Conservation (phyloP, 2,113 vertebrate species). For the Regulus satrapa region DNA sequence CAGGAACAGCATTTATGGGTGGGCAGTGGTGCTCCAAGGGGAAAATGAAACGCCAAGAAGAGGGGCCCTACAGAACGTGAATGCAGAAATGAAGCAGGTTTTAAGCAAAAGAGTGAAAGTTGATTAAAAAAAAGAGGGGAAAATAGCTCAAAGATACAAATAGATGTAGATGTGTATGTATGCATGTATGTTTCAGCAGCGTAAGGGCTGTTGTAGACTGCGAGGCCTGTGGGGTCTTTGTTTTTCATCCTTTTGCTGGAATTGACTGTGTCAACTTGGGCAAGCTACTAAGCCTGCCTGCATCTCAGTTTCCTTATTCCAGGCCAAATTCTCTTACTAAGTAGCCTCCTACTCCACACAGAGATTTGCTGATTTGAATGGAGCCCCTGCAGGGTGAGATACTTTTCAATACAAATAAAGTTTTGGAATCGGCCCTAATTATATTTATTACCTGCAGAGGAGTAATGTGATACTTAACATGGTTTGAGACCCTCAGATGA, state of each 20-base stretch:
- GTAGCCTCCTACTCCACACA: conserved; percentile 57
- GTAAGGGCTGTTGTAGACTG: background rate
- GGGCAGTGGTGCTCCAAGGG: background rate
- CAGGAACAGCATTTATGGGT: background rate
- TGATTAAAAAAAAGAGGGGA: background rate
- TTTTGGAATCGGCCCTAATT: conserved; percentile 59
- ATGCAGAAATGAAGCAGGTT: background rate
- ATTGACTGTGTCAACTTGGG: background rate
- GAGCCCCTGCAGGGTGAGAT: conserved; percentile 46
- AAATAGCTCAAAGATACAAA: background rate
- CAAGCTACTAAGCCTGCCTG: conserved; percentile 26
- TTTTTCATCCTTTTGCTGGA: background rate
- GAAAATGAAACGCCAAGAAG: background rate
- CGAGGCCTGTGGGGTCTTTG: background rate
- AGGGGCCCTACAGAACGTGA: background rate
- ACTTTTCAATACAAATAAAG: conserved; percentile 68
- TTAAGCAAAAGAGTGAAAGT: background rate
- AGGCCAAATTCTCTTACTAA: conserved; percentile 61
- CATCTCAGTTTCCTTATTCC: conserved; percentile 39
- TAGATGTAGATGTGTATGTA: background rate
- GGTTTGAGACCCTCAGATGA: conserved; percentile 53
- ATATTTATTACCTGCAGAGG: conserved; percentile 67
- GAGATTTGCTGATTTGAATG: conserved; percentile 59
- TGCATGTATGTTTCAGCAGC: background rate
- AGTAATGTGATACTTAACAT: conserved; percentile 56